Base-by-base conservation (phyloP, 2,113 vertebrate species). In the Rattus norvegicus region DNA sequence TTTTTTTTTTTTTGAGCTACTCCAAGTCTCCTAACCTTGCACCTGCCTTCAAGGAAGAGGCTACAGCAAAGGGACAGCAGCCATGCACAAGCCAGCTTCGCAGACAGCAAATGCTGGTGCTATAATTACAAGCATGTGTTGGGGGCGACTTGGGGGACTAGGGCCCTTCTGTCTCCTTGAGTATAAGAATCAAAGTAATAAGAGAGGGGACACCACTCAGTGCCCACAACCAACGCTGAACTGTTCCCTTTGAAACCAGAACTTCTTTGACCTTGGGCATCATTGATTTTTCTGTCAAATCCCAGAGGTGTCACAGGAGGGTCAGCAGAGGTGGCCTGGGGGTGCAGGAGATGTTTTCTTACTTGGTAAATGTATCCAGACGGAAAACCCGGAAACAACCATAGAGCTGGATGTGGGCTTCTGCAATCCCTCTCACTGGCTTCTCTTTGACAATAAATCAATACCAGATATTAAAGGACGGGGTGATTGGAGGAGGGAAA, bases 241-340 rank as follows among this genome's bases (percentile, higher is more conserved):
- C 77, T 72, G 63, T 95, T 96, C 95, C 96, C 97, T 98, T 92
- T 97, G 98, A 94, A 96, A 88, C 75, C 61, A 9, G 24, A 92
- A 95, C n/a, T 85, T 95, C 52, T 79, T 36, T 93, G 63, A 36
- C 73, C 95, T 80, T 14, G 28, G 24, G 20, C 52, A 16, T 16
- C 8, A 83, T 26, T 90, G 7, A 0, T 63, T 91, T 91, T 16
- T 43, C 90, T 61, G 73, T 85, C 70, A 54, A 73, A 72, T 61
- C 0, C 52, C 0, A 24, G 0, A 79, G 63, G 28, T 59, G 75
- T 28, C 77, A 88, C 91, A 3, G 88, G 49, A 91, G 47, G 91
- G 70, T 92, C 65, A 26, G 7, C 69, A 22, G 96, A 86, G 96
- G 81, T 36, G 47, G 73, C 39, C 80, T 26, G 4, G 59, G 59